phyloP scores from a whole-genome alignment of 2,113 vertebrate species.

The Pagrus major region DNA sequence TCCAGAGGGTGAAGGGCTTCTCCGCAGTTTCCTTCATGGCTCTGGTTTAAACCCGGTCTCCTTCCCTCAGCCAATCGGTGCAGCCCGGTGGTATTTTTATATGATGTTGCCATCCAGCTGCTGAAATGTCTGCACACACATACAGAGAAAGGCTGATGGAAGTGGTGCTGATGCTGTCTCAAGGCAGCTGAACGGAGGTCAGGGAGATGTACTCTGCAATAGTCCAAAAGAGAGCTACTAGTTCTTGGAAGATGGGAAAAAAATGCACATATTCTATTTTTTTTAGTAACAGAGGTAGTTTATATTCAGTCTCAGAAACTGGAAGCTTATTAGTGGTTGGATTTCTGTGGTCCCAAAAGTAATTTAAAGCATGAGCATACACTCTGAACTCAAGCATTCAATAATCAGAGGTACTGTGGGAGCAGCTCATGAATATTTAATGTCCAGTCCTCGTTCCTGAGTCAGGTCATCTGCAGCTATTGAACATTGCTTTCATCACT shows the following conservation, averaged over 20 bases:
- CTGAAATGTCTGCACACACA: constrained; percentile 5
- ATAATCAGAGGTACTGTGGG: constrained; percentile 6
- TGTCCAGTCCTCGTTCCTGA: neutral
- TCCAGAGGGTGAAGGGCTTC: neutral
- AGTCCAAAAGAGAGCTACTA: neutral
- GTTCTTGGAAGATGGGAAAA: neutral
- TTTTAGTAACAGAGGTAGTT: neutral
- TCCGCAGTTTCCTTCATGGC: neutral
- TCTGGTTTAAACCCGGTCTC: neutral
- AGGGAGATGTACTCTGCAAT: neutral
- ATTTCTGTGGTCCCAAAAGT: neutral
- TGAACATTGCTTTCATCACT: neutral
- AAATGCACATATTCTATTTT: neutral
- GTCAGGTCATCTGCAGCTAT: neutral
- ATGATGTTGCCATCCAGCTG: constrained; percentile 51
- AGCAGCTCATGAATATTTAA: constrained; percentile 16
- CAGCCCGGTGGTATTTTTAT: constrained; percentile 49
- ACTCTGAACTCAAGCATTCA: neutral
- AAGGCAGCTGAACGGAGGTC: neutral
- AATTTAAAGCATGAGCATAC: neutral
- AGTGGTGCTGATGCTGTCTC: neutral
- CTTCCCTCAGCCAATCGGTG: constrained; percentile 55
- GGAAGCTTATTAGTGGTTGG: neutral
- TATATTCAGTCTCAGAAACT: neutral
- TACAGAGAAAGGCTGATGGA: neutral